These are phyloP conservation scores for Polydrusus cervinus DNA, from an alignment of 2,888 invertebrate genomes.

Conservation along the genomic window DNA sequence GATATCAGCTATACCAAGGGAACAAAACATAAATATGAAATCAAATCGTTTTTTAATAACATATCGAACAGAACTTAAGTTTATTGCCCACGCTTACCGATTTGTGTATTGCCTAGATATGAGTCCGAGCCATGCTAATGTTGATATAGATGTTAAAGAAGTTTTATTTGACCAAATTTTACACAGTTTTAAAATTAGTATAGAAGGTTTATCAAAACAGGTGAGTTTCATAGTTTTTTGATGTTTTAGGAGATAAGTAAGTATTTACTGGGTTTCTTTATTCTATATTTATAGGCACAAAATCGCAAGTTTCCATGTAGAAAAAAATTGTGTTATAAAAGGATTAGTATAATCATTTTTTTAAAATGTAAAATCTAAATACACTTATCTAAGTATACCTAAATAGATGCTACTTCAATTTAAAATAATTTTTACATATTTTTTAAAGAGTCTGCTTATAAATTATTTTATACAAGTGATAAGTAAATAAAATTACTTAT, in stretches of 20 bases:
- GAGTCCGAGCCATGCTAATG: constrained; percentile 83
- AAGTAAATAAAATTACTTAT: too few relatives aligned
- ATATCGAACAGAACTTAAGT: constrained; percentile 77
- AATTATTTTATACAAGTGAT: too few relatives aligned
- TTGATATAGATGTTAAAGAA: constrained; percentile 77
- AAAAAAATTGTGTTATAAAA: too few relatives aligned
- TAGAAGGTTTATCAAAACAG: constrained; percentile 75
- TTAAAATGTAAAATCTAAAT: too few relatives aligned
- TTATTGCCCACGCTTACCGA: constrained; percentile 81
- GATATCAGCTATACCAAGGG: constrained; percentile 77
- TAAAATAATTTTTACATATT: too few relatives aligned
- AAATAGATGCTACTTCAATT: too few relatives aligned
- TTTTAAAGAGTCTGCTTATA: too few relatives aligned
- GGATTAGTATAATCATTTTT: too few relatives aligned
- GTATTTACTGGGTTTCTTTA: neutral
- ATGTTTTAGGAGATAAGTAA: neutral
- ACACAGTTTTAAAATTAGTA: constrained; percentile 73
- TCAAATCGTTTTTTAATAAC: constrained; percentile 74
- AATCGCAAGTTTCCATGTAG: too few relatives aligned
- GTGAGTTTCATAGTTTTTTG: constrained; percentile 67
- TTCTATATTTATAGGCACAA: too few relatives aligned
- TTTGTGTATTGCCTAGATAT: constrained; percentile 85
- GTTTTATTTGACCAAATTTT: constrained; percentile 78
- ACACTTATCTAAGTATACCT: too few relatives aligned
- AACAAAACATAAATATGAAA: constrained; percentile 68